Evolutionary conservation across 2,888 invertebrate species (phyloP), one percentile per base, ranked within the genome.

Genomic region (Odiellus spinosus): DNA sequence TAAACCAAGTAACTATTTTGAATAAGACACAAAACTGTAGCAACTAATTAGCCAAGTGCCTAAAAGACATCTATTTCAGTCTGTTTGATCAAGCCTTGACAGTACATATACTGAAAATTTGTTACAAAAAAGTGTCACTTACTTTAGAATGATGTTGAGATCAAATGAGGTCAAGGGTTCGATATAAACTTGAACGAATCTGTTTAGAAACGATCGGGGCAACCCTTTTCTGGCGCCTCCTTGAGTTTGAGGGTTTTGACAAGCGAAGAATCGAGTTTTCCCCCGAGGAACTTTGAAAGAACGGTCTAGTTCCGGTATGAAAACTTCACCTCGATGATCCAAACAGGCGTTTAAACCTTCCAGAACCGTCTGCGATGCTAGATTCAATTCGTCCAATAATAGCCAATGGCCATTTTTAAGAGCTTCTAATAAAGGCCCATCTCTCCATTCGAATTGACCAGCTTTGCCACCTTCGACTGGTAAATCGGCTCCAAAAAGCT

Each of bases 331-430:
- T 59, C 98, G 75, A 64, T 99, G 98, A 72, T 99, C 98, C 47
- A 99, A 74, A 60, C 96, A 95, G 0, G 98, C 96, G 64, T 99
- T 99, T 3, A 99, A 73, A 21, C 96, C 98, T 72, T 99, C 99
- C 12, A 99, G 70, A 1, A 99, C 96, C 0, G 95, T 87, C 65
- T 99, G 98, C 0, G 96, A 93, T 0, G 98, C 98, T 53, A 99
- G 73, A 72, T 99, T 99, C 55, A 98, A 71, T 72, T 99, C 98
- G 65, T 99, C 99, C 20, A 99, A 70, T 17, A 99, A 72, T 57
- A 99, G 82, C 99, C 98, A 99, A 58, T 90, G 78, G 11, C 90
- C 86, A 43, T 80, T 76, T 68, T 87, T 87, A 18, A 99, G 71
- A 0, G 98, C 98, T 49, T 78, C 80, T 36, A 99, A 69, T 51